Conservation (phyloP, 1,140 invertebrate genomes). For the Holcopasites calliopsidis region DNA sequence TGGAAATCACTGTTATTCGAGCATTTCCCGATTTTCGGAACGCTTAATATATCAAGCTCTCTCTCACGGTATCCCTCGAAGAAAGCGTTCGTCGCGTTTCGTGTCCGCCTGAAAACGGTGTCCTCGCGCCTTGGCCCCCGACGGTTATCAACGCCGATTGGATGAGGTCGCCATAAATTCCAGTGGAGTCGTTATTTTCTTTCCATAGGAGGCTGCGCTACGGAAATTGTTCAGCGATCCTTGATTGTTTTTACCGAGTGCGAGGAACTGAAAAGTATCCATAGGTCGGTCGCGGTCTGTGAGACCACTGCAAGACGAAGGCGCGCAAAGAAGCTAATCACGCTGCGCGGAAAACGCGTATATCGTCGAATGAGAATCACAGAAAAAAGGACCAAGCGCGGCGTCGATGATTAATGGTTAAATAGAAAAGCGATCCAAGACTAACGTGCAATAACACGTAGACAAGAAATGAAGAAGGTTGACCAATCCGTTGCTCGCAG, state of each 20-base stretch:
- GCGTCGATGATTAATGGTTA: conserved; percentile 9
- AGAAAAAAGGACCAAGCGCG: not conserved
- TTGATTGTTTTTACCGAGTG: not conserved
- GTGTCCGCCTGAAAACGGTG: conserved; percentile 1
- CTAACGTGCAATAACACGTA: not conserved
- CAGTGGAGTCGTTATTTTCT: conserved; percentile 4
- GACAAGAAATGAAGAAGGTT: not conserved
- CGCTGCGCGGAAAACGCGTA: not conserved
- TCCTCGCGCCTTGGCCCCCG: not conserved
- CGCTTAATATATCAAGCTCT: too few species aligned
- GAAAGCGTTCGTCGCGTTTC: too few species aligned
- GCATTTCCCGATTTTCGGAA: too few species aligned
- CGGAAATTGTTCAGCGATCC: not conserved
- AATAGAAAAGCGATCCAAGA: not conserved
- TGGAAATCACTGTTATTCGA: too few species aligned
- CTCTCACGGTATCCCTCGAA: too few species aligned
- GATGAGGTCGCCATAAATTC: not conserved
- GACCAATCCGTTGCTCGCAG: not conserved
- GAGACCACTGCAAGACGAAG: not conserved
- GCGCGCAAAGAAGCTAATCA: conserved; percentile 6
- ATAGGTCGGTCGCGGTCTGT: not conserved
- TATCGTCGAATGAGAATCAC: not conserved
- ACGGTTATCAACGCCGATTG: not conserved
- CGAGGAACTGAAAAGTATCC: not conserved
- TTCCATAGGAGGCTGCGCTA: not conserved